A percentile compares a stretch with the other conserved stretches of the same genome.
These are phyloP conservation scores for Dasyurus viverrinus DNA, from an alignment of 2,113 vertebrate species.

Conservation along the genomic window DNA sequence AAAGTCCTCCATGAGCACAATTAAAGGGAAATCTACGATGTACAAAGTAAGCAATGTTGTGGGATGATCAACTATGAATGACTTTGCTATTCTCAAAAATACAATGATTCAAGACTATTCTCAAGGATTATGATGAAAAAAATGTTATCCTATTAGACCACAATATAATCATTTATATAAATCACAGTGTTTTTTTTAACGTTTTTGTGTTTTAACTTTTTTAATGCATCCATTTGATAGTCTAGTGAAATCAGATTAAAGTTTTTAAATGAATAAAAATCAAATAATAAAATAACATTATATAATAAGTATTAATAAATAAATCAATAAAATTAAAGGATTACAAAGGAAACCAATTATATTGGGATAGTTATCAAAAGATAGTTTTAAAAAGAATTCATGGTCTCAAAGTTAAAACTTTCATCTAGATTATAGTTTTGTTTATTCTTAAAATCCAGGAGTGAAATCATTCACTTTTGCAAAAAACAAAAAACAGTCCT, in stretches of 20 bases:
- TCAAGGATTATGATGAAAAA: too few relatives aligned
- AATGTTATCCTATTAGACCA: neutral
- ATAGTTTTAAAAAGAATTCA: neutral
- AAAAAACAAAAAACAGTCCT: neutral
- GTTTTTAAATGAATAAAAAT: neutral
- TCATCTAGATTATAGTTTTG: neutral
- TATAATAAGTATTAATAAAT: neutral
- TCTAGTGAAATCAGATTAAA: neutral
- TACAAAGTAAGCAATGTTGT: too few relatives aligned
- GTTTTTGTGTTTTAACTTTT: neutral
- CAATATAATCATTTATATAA: neutral
- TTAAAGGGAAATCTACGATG: too few relatives aligned
- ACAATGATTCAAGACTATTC: too few relatives aligned
- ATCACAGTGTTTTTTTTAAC: neutral
- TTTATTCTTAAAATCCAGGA: neutral
- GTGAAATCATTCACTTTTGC: neutral
- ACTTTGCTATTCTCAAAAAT: too few relatives aligned
- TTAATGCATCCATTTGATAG: neutral
- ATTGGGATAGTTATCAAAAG: neutral
- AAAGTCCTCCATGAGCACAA: too few relatives aligned
- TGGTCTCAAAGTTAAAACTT: neutral
- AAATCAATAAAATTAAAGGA: neutral
- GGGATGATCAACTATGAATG: too few relatives aligned
- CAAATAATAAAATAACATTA: neutral
- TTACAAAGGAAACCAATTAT: neutral